These are phyloP conservation scores for Trypoxylon attenuatum DNA, from an alignment of 2,888 invertebrate species.

Conservation along the genomic window DNA sequence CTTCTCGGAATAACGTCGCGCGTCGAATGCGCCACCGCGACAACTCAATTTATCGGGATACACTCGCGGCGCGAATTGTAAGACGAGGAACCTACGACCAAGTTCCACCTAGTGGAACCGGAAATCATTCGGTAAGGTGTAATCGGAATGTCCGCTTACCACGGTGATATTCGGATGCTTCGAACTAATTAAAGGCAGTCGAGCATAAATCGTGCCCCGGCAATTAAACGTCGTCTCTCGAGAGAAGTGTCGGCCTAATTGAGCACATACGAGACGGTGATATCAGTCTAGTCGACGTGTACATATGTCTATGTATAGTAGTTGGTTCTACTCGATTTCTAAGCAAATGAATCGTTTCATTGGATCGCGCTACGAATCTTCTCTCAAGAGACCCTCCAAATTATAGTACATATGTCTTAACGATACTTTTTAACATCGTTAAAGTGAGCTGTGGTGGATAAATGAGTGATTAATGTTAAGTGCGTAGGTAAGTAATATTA, in stretches of 20 bases:
- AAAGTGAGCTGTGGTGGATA: too few relatives aligned
- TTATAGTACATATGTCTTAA: neutral
- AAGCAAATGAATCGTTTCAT: neutral
- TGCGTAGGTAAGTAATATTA: too few relatives aligned
- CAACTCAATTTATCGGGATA: too few relatives aligned
- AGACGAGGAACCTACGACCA: too few relatives aligned
- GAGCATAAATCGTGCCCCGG: neutral
- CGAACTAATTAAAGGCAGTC: neutral
- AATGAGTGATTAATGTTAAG: too few relatives aligned
- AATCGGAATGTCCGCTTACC: neutral
- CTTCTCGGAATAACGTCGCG: neutral
- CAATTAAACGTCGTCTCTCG: slow-evolving; percentile 1
- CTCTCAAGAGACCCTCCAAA: neutral
- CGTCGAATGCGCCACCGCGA: neutral
- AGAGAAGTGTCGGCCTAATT: neutral
- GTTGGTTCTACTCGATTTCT: neutral
- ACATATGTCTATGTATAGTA: too few relatives aligned
- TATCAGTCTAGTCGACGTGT: neutral
- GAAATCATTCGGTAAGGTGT: neutral
- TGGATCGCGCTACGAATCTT: neutral
- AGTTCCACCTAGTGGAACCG: neutral
- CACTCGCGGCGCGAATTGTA: too few relatives aligned
- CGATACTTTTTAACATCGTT: too few relatives aligned
- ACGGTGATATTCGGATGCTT: neutral
- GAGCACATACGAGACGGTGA: neutral